Conservation (phyloP, 2,797 vertebrate genomes). For the Pelodytes ibericus region DNA sequence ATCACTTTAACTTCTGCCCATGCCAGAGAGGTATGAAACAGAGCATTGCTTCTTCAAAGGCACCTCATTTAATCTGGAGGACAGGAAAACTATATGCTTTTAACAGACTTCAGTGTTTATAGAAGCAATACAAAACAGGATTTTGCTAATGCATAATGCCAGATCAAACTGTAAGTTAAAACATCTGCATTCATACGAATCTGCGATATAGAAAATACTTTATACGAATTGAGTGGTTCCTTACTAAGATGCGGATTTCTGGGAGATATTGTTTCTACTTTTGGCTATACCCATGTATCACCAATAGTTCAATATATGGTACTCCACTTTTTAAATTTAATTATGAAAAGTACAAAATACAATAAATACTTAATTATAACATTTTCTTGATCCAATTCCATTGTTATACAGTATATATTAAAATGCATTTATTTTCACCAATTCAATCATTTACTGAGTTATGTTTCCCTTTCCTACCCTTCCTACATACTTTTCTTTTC, state of each 20-base stretch:
- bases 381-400: too few species aligned
- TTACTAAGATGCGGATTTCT: slow-evolving; percentile 69
- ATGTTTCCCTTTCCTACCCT: too few species aligned
- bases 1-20: too few species aligned
- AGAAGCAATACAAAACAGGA: slow-evolving; percentile 75
- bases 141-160: slow-evolving; percentile 72
- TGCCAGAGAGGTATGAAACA: slow-evolving; percentile 19
- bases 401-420: too few species aligned
- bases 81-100: slow-evolving; percentile 72
- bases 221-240: slow-evolving; percentile 71
- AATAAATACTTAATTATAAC: too few species aligned
- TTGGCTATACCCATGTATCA: slow-evolving; percentile 62
- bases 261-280: slow-evolving; percentile 68
- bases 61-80: slow-evolving; percentile 62
- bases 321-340: slow-evolving; percentile 63
- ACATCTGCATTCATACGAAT: slow-evolving; percentile 74
- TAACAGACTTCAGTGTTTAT: slow-evolving; percentile 73
- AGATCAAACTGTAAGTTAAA: slow-evolving; percentile 78
- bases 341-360: slow-evolving; percentile 71
- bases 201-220: slow-evolving; percentile 71
- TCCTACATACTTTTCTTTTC: too few species aligned
- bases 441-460: too few species aligned
- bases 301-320: slow-evolving; percentile 62
- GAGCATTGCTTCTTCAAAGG: slow-evolving; percentile 62
- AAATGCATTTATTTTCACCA: too few species aligned